phyloP scores from a whole-genome alignment of 1,140 invertebrate species.

The Bicyclus anynana region DNA sequence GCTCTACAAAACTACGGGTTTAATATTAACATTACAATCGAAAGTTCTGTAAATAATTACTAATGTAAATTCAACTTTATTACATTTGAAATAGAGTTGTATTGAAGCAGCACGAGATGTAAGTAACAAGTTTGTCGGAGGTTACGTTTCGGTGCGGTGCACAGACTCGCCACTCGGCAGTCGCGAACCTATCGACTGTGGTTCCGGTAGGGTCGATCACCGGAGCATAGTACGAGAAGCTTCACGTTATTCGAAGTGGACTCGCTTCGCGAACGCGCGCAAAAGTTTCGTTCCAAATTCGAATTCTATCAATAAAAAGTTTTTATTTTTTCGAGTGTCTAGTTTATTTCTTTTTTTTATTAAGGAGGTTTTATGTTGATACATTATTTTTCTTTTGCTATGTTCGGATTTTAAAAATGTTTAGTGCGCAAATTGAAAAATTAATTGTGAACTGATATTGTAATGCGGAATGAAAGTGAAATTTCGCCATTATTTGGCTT shows the following conservation, averaged over 20 bases:
- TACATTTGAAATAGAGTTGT: constrained; percentile 12
- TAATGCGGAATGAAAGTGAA: constrained; percentile 30
- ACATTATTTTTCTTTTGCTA: constrained; percentile 18
- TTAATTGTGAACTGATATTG: constrained; percentile 16
- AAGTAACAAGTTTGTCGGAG: constrained; percentile 39
- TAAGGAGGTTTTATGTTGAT: constrained; percentile 9
- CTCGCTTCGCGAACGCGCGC: constrained; percentile 40
- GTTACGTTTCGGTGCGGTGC: constrained; percentile 68
- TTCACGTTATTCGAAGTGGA: constrained; percentile 54
- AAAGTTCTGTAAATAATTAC: constrained; percentile 17
- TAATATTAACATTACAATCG: constrained; percentile 37
- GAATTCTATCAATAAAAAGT: constrained; percentile 21
- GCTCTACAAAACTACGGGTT: constrained; percentile 63
- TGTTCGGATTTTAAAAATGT: constrained; percentile 6
- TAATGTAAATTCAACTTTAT: constrained; percentile 35
- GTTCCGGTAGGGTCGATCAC: constrained; percentile 76
- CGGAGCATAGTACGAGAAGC: constrained; percentile 47
- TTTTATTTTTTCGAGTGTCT: constrained; percentile 22
- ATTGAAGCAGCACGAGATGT: neutral
- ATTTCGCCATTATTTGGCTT: constrained; percentile 36
- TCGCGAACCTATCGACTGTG: constrained; percentile 66
- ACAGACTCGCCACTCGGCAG: constrained; percentile 68
- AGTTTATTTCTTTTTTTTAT: neutral
- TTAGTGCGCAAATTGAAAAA: neutral
- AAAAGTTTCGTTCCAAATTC: constrained; percentile 28